phyloP scores from a whole-genome alignment of 2,113 vertebrate species.

The Struthidea cinerea region DNA sequence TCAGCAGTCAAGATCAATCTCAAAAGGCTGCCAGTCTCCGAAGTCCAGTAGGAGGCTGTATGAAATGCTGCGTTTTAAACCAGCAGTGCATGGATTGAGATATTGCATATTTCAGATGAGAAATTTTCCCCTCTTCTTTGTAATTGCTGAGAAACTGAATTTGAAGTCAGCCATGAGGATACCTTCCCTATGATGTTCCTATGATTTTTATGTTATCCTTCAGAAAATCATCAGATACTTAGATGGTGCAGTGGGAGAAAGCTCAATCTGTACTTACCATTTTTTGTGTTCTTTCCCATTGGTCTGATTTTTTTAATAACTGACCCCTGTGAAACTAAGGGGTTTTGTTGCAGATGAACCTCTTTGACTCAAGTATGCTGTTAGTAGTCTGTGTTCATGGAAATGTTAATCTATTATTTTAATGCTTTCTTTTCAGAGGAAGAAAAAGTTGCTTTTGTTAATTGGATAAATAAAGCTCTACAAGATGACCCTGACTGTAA shows the following conservation, averaged over 20 bases:
- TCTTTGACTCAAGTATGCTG: background rate
- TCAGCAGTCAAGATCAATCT: background rate
- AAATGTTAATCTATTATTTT: background rate
- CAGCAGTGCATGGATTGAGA: background rate
- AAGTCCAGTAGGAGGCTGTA: background rate
- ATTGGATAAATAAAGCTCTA: conserved; percentile 97
- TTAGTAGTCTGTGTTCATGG: background rate
- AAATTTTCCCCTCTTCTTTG: background rate
- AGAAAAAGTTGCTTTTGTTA: conserved; percentile 96
- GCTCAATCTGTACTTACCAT: background rate
- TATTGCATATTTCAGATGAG: background rate
- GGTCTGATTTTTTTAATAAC: background rate
- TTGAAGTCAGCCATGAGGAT: background rate
- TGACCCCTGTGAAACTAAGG: background rate
- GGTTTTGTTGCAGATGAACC: background rate
- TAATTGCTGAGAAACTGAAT: background rate
- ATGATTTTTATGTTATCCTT: background rate
- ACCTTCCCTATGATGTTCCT: background rate
- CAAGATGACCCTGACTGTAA: conserved; percentile 87
- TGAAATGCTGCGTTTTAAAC: background rate
- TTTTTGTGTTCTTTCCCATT: background rate
- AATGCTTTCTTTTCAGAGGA: conserved; percentile 80
- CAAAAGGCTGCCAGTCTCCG: background rate
- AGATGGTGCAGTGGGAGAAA: background rate
- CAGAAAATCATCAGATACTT: background rate